Percentiles rank a stretch among this genome's conserved stretches.
These are phyloP conservation scores for Echiichthys vipera DNA, from an alignment of 2,797 vertebrate species.

Conservation along the genomic window DNA sequence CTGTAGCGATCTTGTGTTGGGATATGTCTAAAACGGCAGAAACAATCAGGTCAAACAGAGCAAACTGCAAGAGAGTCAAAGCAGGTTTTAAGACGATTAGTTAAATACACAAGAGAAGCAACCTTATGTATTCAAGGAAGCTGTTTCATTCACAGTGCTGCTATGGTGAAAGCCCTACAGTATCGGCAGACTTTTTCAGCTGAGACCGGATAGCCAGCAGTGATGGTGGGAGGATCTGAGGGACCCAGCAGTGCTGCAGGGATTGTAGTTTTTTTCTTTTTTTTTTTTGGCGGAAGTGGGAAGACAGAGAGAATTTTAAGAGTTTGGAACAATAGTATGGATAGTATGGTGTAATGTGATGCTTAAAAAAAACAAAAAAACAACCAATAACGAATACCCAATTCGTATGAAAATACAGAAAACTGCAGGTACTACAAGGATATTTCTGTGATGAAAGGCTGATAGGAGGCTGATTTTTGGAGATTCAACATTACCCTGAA, in stretches of 20 bases:
- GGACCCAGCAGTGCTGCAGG: conserved; percentile 46
- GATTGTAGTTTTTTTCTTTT: conserved; percentile 30
- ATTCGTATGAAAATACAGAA: conserved; percentile 6
- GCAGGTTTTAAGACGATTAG: conserved; percentile 3
- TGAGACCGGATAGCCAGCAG: conserved; percentile 26
- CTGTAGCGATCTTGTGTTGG: background rate
- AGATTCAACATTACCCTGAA: no score
- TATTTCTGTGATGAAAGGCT: background rate
- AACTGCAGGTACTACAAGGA: background rate
- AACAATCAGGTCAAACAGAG: conserved; percentile 21
- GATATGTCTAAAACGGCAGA: background rate
- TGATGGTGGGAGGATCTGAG: conserved; percentile 69
- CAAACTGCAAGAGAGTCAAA: conserved; percentile 4
- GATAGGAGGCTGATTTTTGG: conserved; percentile 4
- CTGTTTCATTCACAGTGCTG: conserved; percentile 18
- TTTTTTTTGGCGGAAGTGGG: conserved; percentile 53
- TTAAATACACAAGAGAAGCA: conserved; percentile 35
- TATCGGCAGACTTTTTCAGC: conserved; percentile 39
- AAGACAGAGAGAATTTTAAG: conserved; percentile 37
- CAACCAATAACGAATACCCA: conserved; percentile 26
- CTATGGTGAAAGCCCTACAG: conserved; percentile 32
- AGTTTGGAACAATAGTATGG: conserved; percentile 44
- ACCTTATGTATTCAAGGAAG: conserved; percentile 14
- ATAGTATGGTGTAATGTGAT: conserved; percentile 6
- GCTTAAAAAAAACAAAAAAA: no score